Evolutionary conservation across 2,888 invertebrate genomes (phyloP), one percentile per base, ranked within the genome.

Genomic region (Leuctra nigra): DNA sequence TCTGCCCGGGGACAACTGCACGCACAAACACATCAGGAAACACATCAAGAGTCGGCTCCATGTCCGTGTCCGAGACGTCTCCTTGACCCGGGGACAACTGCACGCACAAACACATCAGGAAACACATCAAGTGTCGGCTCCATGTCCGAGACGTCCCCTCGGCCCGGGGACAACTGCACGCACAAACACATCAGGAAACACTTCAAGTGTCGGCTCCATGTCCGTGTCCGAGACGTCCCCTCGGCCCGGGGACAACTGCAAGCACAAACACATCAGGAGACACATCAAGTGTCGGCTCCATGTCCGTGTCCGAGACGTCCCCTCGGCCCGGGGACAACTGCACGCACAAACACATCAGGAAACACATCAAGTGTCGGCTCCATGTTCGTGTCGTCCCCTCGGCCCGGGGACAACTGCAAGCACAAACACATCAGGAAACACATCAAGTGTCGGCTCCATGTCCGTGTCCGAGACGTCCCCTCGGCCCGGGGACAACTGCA

Each of bases 131-230:
- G n/a, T n/a, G n/a, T n/a, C n/a, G n/a, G n/a, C n/a, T n/a, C n/a
- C n/a, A n/a, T n/a, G n/a, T n/a, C n/a, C n/a, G n/a, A n/a, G n/a
- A n/a, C n/a, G n/a, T n/a, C n/a, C n/a, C n/a, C n/a, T n/a, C n/a
- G n/a, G n/a, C n/a, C n/a, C n/a, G n/a, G n/a, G n/a, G n/a, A n/a
- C n/a, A n/a, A n/a, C n/a, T n/a, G n/a, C n/a, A n/a, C n/a, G n/a
- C n/a, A n/a, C n/a, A n/a, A n/a, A n/a, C n/a, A n/a, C n/a, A n/a
- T n/a, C n/a, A n/a, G n/a, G n/a, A n/a, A n/a, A n/a, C n/a, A n/a
- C n/a, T n/a, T n/a, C n/a, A n/a, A n/a, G n/a, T n/a, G 86, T 87
- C n/a, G 90, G 89, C 63, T 91, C 91, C 81, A 86, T 80, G 67
- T 92, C 91, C 64, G 89, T 82, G 70, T 92, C 91, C 38, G 84